Conservation (phyloP, 2,888 invertebrate genomes). For the Macrosoma leucophasiata region DNA sequence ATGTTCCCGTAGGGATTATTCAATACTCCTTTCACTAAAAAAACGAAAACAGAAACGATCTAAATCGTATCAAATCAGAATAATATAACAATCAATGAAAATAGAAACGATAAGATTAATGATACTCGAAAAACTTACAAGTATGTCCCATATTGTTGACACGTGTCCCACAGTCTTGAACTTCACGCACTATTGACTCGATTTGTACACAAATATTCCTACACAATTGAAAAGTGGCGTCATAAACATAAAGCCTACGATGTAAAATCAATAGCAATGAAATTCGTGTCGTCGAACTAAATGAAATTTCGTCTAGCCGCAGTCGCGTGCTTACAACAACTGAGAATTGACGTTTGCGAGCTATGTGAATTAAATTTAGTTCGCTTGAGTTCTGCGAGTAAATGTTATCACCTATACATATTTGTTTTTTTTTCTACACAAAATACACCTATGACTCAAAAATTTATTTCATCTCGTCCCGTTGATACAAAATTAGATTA, state of each 20-base stretch:
- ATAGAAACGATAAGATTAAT: slow-evolving; percentile 11
- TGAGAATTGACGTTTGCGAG: slow-evolving; percentile 57
- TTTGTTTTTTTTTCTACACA: no score
- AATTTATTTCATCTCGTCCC: no score
- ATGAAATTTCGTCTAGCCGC: slow-evolving; percentile 51
- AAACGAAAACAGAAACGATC: slow-evolving; percentile 35
- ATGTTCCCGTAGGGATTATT: slow-evolving; percentile 53
- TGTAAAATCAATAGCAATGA: slow-evolving; percentile 54
- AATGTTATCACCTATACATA: no score
- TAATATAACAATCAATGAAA: slow-evolving; percentile 11
- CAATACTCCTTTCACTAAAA: slow-evolving; percentile 59
- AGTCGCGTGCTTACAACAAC: slow-evolving; percentile 61
- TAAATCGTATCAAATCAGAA: slow-evolving; percentile 6
- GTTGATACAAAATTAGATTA: no score
- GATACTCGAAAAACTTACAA: slow-evolving; percentile 51
- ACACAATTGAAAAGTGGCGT: slow-evolving; percentile 41
- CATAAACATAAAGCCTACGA: slow-evolving; percentile 38
- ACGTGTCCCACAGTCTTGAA: slow-evolving; percentile 24
- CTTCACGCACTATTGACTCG: slow-evolving; percentile 31
- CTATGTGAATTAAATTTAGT: slow-evolving; percentile 59
- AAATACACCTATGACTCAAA: no score
- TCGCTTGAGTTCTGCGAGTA: slow-evolving; percentile 44
- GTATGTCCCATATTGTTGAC: slow-evolving; percentile 48
- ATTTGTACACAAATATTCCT: slow-evolving; percentile 18
- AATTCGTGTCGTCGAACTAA: slow-evolving; percentile 39